phyloP scores from a whole-genome alignment of 2,797 vertebrate genomes.

The Poeciliopsis presidionis region DNA sequence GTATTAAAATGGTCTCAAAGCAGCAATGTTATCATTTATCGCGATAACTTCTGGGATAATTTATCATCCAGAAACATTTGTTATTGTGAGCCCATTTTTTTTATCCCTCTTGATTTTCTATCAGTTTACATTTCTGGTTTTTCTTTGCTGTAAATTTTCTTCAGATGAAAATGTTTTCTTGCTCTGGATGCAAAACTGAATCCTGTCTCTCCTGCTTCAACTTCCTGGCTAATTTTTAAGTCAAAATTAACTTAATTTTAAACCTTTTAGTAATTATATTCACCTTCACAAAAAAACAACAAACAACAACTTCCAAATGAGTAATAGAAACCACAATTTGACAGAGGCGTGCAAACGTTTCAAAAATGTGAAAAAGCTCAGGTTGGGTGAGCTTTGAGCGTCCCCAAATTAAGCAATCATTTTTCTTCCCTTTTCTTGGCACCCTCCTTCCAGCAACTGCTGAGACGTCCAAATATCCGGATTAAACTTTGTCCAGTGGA shows the following conservation, averaged over 20 bases:
- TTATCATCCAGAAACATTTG: too few species aligned
- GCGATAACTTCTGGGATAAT: too few species aligned
- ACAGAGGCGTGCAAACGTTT: neutral
- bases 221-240: neutral
- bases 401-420: conserved; percentile 15
- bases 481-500: conserved; percentile 44
- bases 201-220: neutral
- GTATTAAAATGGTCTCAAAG: too few species aligned
- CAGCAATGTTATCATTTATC: too few species aligned
- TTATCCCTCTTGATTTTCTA: neutral
- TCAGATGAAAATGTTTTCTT: neutral
- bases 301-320: neutral
- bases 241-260: neutral
- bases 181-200: neutral
- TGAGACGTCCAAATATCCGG: conserved; percentile 35
- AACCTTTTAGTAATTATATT: neutral
- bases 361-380: neutral
- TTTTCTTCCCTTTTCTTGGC: conserved; percentile 6
- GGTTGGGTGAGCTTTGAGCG: neutral
- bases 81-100: too few species aligned
- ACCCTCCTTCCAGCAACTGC: conserved; percentile 16
- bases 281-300: neutral
- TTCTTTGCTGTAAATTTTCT: neutral
- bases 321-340: neutral
- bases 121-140: neutral